A percentile compares a stretch with the other conserved stretches of the same genome.
These are phyloP conservation scores for Caenorhabditis drosophilae DNA, from an alignment of 2,888 invertebrate genomes.

Conservation along the genomic window DNA sequence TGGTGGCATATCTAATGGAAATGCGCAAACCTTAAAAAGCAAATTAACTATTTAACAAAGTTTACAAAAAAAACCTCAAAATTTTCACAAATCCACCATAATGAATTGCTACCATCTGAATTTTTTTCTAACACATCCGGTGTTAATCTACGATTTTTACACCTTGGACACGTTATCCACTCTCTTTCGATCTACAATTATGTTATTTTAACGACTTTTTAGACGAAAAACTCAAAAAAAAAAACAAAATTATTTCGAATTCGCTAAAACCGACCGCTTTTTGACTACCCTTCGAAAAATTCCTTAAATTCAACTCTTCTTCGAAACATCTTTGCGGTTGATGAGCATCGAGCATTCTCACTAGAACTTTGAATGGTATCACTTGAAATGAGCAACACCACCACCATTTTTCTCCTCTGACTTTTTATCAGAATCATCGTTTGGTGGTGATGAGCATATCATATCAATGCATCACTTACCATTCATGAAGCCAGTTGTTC, in stretches of 20 bases:
- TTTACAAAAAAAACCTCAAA: constrained; percentile 15
- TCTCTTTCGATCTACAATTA: constrained; percentile 26
- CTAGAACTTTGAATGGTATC: constrained; percentile 39
- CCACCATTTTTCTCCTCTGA: constrained; percentile 1
- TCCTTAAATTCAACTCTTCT: constrained; percentile 3
- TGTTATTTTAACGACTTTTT: not conserved
- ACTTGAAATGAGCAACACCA: constrained; percentile 12
- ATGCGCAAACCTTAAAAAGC: constrained; percentile 52
- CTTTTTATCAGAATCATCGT: constrained; percentile 1
- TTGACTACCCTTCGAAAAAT: constrained; percentile 8
- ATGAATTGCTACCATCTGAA: constrained; percentile 1
- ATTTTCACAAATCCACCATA: constrained; percentile 35
- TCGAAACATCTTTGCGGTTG: constrained; percentile 2
- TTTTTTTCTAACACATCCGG: constrained; percentile 9
- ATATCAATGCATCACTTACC: constrained; percentile 39
- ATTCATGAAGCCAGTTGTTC: constrained; percentile 20
- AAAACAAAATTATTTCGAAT: too few species aligned
- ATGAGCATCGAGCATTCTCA: constrained; percentile 19
- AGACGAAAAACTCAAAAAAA: too few species aligned
- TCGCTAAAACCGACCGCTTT: constrained; percentile 36
- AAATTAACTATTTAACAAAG: not conserved
- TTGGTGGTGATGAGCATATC: constrained; percentile 11
- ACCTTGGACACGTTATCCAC: constrained; percentile 25
- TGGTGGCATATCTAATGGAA: constrained; percentile 62
- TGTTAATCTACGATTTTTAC: constrained; percentile 9